These are phyloP conservation scores for Neotragus pygmaeus DNA, from an alignment of 2,113 vertebrate species.

Conservation along the genomic window DNA sequence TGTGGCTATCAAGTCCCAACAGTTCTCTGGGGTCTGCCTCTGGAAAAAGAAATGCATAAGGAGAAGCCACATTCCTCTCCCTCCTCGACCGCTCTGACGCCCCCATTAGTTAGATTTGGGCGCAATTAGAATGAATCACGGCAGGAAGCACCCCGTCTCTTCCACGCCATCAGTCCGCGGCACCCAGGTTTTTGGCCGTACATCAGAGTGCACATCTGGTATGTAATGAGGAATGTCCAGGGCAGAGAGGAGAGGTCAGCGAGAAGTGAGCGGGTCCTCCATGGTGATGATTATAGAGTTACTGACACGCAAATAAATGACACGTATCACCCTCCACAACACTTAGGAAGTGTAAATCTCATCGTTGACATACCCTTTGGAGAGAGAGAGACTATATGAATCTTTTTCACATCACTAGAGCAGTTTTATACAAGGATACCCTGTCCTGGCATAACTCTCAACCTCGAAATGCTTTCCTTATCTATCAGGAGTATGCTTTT, in stretches of 20 bases:
- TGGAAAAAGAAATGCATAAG: slow-evolving; percentile 52
- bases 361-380: slow-evolving; percentile 37
- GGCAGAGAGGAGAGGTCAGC: slow-evolving; percentile 30
- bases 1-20: slow-evolving; percentile 64
- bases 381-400: slow-evolving; percentile 64
- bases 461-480: neutral
- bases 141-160: neutral
- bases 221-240: slow-evolving; percentile 36
- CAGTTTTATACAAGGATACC: slow-evolving; percentile 57
- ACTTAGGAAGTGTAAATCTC: slow-evolving; percentile 58
- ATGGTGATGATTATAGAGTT: neutral
- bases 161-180: neutral
- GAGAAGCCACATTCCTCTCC: neutral
- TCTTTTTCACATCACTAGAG: slow-evolving; percentile 50
- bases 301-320: slow-evolving; percentile 49
- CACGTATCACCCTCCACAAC: slow-evolving; percentile 21
- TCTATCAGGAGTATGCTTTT: slow-evolving; percentile 5
- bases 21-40: slow-evolving; percentile 60
- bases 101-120: slow-evolving; percentile 6
- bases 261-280: neutral
- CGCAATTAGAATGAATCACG: slow-evolving; percentile 44
- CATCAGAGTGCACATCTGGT: neutral
- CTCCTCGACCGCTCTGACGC: slow-evolving; percentile 13
- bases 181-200: slow-evolving; percentile 40
- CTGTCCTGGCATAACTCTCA: slow-evolving; percentile 66